phyloP scores from a whole-genome alignment of 2,113 vertebrate genomes.

The Notarius lentiginosus region DNA sequence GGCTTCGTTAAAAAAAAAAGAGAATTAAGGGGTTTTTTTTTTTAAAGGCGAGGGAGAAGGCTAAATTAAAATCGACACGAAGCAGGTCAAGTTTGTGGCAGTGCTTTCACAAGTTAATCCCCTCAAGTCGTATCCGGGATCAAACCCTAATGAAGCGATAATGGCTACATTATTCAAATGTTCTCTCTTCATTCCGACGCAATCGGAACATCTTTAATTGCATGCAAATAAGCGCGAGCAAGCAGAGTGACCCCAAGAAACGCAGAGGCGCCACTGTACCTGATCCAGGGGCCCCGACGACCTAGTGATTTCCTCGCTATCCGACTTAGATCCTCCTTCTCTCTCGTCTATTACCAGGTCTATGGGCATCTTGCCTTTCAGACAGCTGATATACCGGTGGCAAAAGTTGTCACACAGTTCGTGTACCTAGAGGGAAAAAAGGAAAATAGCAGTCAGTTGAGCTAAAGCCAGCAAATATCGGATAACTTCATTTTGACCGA shows the following conservation, averaged over 20 bases:
- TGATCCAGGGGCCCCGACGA: constrained; percentile 94
- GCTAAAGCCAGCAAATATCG: constrained; percentile 61
- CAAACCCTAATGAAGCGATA: constrained; percentile 97
- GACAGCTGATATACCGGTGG: constrained; percentile 99
- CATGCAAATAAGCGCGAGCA: constrained; percentile 94
- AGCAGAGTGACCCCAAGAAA: constrained; percentile 80
- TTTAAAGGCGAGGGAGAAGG: constrained; percentile 75
- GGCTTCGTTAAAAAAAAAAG: constrained; percentile 68
- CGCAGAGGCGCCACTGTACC: constrained; percentile 73
- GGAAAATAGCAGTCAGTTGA: constrained; percentile 14
- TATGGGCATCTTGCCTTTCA: constrained; percentile 99
- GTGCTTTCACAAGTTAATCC: constrained; percentile 92
- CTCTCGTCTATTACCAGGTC: constrained; percentile 99
- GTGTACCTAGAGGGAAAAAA: constrained; percentile 83
- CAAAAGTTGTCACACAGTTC: constrained; percentile 99
- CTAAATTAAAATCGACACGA: constrained; percentile 97
- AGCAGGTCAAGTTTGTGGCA: constrained; percentile 93
- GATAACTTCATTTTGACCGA: constrained; percentile 71
- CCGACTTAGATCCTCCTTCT: constrained; percentile 98
- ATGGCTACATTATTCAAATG: constrained; percentile 92
- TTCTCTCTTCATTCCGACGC: constrained; percentile 86
- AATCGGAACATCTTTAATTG: constrained; percentile 96
- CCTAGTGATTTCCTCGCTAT: constrained; percentile 98
- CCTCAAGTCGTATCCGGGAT: constrained; percentile 87
- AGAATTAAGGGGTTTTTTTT: constrained; percentile 42